phyloP scores from a whole-genome alignment of 2,888 invertebrate species.

The Pseudoips prasinana region DNA sequence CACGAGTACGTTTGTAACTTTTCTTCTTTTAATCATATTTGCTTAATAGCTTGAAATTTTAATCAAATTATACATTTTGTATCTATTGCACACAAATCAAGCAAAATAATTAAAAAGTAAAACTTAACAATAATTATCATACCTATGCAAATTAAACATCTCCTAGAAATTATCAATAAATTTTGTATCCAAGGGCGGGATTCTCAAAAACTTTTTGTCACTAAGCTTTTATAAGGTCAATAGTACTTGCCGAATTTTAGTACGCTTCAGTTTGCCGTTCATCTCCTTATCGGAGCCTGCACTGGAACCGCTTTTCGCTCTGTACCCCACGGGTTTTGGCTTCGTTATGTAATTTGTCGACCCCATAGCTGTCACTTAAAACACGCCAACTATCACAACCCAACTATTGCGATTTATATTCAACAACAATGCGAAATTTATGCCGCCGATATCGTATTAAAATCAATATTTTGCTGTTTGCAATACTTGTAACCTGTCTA shows the following conservation, averaged over 20 bases:
- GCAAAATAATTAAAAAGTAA: too few relatives aligned
- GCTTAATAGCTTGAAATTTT: too few relatives aligned
- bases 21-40: too few relatives aligned
- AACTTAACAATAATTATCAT: too few relatives aligned
- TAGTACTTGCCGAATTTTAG: constrained; percentile 63
- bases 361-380: constrained; percentile 70
- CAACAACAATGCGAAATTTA: constrained; percentile 36
- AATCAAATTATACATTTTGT: too few relatives aligned
- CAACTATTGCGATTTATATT: constrained; percentile 28
- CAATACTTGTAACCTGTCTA: constrained; percentile 9
- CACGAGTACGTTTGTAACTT: too few relatives aligned
- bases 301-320: constrained; percentile 70
- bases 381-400: constrained; percentile 25
- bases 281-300: constrained; percentile 73
- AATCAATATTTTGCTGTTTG: constrained; percentile 19
- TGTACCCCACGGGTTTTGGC: constrained; percentile 59
- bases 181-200: too few relatives aligned
- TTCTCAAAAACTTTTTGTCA: too few relatives aligned
- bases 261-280: constrained; percentile 66
- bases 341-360: constrained; percentile 73
- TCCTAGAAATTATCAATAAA: too few relatives aligned
- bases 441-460: constrained; percentile 22
- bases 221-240: too few relatives aligned
- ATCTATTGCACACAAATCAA: too few relatives aligned
- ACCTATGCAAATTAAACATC: too few relatives aligned